Evolutionary conservation across 2,113 vertebrate species (phyloP), one percentile per base, ranked within the genome.

Genomic region (Choloepus hoffmanni): DNA sequence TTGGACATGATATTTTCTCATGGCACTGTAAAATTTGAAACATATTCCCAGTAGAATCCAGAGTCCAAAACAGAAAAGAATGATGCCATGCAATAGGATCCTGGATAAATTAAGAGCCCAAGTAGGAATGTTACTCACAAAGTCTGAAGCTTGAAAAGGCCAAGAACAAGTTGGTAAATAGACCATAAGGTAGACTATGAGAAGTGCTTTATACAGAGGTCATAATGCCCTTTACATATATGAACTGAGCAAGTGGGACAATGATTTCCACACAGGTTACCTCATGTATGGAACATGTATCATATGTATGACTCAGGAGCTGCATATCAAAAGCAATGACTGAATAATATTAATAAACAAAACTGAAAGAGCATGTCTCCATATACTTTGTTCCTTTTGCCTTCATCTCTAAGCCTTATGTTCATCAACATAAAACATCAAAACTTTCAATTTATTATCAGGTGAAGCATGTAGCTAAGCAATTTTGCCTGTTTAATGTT

Each of bases 371-470:
- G 81, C 0, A 21, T 16, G 3, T 63, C 23, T 84, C 14, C 21
- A 85, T 65, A 63, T 40, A 79, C 2, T 86, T 88, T 68, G 3
- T 12, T 83, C 43, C 40, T 79, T 94, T 67, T 65, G 28, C 78
- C 21, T 83, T 24, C 24, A 6, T 58, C 53, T 76, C 26, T 33
- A 65, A 23, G 23, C 23, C 4, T 4, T 0, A 36, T 40, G 2
- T 68, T 85, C 30, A 87, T 87, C 94, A 79, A 7, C 36, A 82
- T 84, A 40, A 92, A 72, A 63, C 19, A 78, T n/a, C 13, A 63
- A 1, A 16, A 19, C 3, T 82, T 89, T 79, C 43, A 85, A 13
- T 55, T 85, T 82, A 74, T 85, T 94, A 77, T 28, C 45, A 85
- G 63, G 12, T 81, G 50, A 93, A 93, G 19, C 16, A 82, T 50